phyloP scores from a whole-genome alignment of 2,888 invertebrate species.

The Tipula confusa region DNA sequence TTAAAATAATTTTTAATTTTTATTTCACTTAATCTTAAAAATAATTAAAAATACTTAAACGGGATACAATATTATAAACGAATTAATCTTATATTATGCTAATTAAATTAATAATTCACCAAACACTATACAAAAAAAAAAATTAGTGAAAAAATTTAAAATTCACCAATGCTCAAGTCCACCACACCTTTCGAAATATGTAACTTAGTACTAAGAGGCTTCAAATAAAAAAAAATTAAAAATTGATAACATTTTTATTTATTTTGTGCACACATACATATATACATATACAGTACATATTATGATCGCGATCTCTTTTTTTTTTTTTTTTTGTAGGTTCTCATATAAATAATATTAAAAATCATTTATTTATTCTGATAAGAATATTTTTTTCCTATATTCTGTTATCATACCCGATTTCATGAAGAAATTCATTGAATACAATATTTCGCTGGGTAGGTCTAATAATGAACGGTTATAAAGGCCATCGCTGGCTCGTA shows the following conservation, averaged over 20 bases:
- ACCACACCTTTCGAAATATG: slow-evolving; percentile 5
- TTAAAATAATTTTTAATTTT: not conserved
- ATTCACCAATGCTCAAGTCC: not conserved
- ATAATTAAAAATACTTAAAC: not conserved
- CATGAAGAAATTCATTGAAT: not conserved
- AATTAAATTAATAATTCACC: not conserved
- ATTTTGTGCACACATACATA: not conserved
- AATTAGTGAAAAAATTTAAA: not conserved
- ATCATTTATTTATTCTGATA: slow-evolving; percentile 4
- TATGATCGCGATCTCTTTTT: not conserved
- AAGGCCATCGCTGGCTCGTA: no score
- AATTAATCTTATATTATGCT: not conserved
- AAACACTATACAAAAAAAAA: not conserved
- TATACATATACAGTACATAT: not conserved
- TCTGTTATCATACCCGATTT: not conserved
- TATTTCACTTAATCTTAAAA: not conserved
- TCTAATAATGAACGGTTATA: no score
- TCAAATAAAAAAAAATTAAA: not conserved
- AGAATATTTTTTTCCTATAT: not conserved
- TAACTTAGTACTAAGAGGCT: not conserved
- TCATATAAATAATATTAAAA: not conserved
- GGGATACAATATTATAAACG: no score
- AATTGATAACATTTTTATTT: not conserved
- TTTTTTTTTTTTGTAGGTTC: not conserved
- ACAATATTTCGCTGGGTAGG: not conserved